These are phyloP conservation scores for Chaetogeoica ovagalla DNA, from an alignment of 2,888 invertebrate species.

Conservation along the genomic window DNA sequence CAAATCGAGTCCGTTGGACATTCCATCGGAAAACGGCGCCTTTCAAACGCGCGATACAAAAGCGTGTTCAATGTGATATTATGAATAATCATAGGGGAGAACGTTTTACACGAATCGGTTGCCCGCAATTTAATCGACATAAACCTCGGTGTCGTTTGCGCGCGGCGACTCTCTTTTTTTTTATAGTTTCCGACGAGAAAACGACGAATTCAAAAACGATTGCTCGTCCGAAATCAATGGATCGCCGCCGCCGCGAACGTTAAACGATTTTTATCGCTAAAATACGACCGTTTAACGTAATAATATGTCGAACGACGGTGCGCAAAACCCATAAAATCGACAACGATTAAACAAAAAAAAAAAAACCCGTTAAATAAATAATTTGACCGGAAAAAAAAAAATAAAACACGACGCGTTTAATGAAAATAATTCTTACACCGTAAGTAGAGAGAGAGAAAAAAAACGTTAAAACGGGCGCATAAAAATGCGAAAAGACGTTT, in stretches of 20 bases:
- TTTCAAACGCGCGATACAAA: too few relatives aligned
- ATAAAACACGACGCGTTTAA: too few relatives aligned
- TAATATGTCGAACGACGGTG: not conserved
- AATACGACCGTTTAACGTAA: slow-evolving; percentile 13
- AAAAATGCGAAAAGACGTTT: too few relatives aligned
- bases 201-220: slow-evolving; percentile 40
- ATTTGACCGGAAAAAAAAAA: slow-evolving; percentile 7
- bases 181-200: slow-evolving; percentile 28
- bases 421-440: too few relatives aligned
- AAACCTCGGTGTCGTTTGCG: not conserved
- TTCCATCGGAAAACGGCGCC: too few relatives aligned
- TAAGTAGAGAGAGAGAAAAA: too few relatives aligned
- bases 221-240: slow-evolving; percentile 38
- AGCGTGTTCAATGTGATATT: too few relatives aligned
- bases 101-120: too few relatives aligned
- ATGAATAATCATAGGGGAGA: too few relatives aligned
- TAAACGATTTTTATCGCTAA: slow-evolving; percentile 41
- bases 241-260: not conserved
- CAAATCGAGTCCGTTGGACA: too few relatives aligned
- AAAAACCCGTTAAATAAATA: slow-evolving; percentile 3
- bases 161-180: slow-evolving; percentile 21
- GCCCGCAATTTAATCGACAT: not conserved
- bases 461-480: too few relatives aligned
- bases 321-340: not conserved
- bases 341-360: not conserved